These are phyloP conservation scores for Chaenodraco wilsoni DNA, from an alignment of 2,797 vertebrate genomes.

Conservation along the genomic window DNA sequence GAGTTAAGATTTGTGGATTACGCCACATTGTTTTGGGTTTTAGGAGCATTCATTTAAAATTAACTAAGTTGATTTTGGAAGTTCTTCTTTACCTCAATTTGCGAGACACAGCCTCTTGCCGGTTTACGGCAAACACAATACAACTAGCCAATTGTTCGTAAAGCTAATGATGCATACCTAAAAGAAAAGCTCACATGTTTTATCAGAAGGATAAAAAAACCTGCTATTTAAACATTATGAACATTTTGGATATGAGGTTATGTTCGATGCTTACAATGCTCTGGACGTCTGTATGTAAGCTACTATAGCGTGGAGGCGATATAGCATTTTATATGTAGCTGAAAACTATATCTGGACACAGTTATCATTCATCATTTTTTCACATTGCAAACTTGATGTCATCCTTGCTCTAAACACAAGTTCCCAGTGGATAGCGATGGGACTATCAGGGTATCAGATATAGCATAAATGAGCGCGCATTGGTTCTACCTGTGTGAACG, in stretches of 20 bases:
- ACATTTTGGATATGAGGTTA: neutral
- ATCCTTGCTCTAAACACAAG: slow-evolving; percentile 50
- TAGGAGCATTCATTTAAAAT: neutral
- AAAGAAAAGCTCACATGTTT: no score
- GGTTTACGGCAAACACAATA: no score
- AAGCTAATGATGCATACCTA: no score
- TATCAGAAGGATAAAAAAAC: no score
- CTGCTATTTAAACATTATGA: no score
- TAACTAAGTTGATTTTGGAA: neutral
- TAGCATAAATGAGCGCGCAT: slow-evolving; percentile 44
- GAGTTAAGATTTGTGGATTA: neutral
- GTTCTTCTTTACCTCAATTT: no score
- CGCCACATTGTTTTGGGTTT: neutral
- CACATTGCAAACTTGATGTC: slow-evolving; percentile 67
- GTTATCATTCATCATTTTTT: slow-evolving; percentile 62
- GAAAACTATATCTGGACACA: slow-evolving; percentile 53
- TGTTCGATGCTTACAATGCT: slow-evolving; percentile 35
- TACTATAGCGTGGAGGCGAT: slow-evolving; percentile 7
- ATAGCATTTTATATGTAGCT: slow-evolving; percentile 43
- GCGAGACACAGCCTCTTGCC: no score
- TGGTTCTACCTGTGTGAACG: slow-evolving; percentile 49
- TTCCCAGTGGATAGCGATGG: slow-evolving; percentile 42
- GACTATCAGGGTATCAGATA: slow-evolving; percentile 48
- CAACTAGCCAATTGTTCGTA: no score
- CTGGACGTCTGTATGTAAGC: slow-evolving; percentile 21